Evolutionary conservation across 1,140 invertebrate species (phyloP), one percentile per base, ranked within the genome.

Genomic region (Homalodisca vitripennis): DNA sequence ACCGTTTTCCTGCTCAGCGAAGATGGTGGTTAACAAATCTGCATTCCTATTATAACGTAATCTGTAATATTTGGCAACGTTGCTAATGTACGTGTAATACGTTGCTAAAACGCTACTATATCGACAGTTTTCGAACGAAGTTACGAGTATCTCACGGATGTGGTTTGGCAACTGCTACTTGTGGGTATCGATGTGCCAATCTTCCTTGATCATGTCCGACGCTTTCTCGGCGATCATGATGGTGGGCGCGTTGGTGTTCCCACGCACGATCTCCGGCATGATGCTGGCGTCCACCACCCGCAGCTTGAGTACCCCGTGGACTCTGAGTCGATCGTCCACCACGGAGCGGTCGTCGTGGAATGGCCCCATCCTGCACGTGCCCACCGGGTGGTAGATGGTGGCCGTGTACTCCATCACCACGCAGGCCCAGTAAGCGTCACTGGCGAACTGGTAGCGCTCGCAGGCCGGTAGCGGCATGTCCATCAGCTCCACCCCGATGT

Each of bases 331-430:
- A 2, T 79, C 75, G 75, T 84, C 80, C 0, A 85, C 83, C 0
- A 86, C 83, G 0, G 82, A 77, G 0, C 73, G 76, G 0, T 73
- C 71, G 73, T 84, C 82, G 24, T 71, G 66, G 2, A 66, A 70
- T 2, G 78, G 78, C 12, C 83, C 84, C 84, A 84, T 84, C 72
- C 80, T 82, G 68, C 79, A 80, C 10, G 83, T 83, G 20, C 82
- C 88, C 0, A 89, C 90, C 79, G 92, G 86, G 71, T 95, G 93
- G 75, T 94, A 94, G 64, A 94, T 92, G 0, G 92, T 93, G 82
- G 91, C 86, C 0, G 92, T 93, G 74, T 93, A 93, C 72, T 93
- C 90, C 29, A 88, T 82, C 1, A 89, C 80, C 14, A 85, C 83
- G 74, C 89, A 91, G 55, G 77, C 78, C 86, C 88, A 90, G 74